Evolutionary conservation across 1,140 invertebrate genomes (phyloP), one percentile per base, ranked within the genome.

Genomic region (Drosophila gunungcola): DNA sequence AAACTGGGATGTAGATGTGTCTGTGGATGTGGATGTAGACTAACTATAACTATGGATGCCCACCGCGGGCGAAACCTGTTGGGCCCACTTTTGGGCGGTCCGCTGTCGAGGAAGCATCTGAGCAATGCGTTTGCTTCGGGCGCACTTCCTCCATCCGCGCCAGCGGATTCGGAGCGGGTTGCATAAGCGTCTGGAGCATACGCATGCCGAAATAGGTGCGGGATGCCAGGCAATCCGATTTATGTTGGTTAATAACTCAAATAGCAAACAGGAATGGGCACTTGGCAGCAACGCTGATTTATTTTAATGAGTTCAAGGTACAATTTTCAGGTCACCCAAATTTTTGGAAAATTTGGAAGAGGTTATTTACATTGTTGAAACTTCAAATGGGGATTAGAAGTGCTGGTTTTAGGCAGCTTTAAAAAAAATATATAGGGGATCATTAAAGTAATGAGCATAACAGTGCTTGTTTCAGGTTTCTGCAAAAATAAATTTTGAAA

Each of bases 191-290:
- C 52, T 12, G 21, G 16, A 12, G 49, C 32, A 34, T n/a, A 3
- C 29, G 29, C 2, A 1, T 5, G 10, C 11, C 27, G 46, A 53
- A 57, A 12, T 12, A n/a, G 25, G 49, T 34, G 38, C 38, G 60
- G 3, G 12, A 36, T 29, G 58, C 58, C 53, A 39, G 7, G 56
- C 13, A 58, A 57, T 62, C 13, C 58, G 13, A 58, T 58, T 62
- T 62, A 62, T 62, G 36, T 58, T 62, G 53, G 53, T 62, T 57
- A 62, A 58, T 58, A 62, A 41, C 39, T 62, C 36, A 41, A 60
- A 11, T 39, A 9, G 9, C 11, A 34, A 27, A 38, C 49, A 4
- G 9, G 21, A 57, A 57, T 45, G 11, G 6, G 6, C 3, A 41
- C n/a, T 41, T 5, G 29, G 6, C 29, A 32, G 29, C 29, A 32